phyloP scores from a whole-genome alignment of 1,140 invertebrate genomes.

The Myzus persicae region DNA sequence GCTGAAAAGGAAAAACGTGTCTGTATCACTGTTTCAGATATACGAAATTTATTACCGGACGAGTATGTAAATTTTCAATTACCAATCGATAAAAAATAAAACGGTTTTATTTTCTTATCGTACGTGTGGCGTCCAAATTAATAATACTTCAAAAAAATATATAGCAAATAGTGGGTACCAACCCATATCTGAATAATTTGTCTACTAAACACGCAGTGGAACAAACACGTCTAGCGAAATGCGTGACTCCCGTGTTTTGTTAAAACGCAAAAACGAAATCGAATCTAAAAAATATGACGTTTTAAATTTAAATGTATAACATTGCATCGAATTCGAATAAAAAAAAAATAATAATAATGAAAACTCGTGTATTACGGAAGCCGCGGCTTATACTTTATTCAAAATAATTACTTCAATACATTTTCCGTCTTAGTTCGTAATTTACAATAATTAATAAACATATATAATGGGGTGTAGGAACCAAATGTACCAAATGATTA shows the following conservation, averaged over 20 bases:
- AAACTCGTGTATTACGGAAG: background rate
- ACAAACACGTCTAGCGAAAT: background rate
- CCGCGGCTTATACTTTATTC: background rate
- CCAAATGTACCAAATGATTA: background rate
- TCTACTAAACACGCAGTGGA: background rate
- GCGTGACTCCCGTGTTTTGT: background rate
- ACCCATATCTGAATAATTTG: constrained; percentile 2
- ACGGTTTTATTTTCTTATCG: background rate
- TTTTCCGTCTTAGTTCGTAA: background rate
- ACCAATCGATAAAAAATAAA: constrained; percentile 26
- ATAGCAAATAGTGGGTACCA: background rate
- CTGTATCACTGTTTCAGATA: constrained; percentile 12
- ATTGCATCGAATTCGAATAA: background rate
- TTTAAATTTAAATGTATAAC: background rate
- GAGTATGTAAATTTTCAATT: constrained; percentile 41
- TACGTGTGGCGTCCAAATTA: background rate
- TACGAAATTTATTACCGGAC: background rate
- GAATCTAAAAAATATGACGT: background rate
- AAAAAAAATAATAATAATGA: constrained; percentile 2
- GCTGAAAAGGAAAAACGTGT: background rate
- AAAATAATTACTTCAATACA: background rate
- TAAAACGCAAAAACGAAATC: background rate
- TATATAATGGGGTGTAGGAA: too few relatives aligned
- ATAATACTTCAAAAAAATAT: background rate
- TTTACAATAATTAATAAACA: background rate